phyloP scores from a whole-genome alignment of 2,113 vertebrate genomes.

The Willisornis vidua region DNA sequence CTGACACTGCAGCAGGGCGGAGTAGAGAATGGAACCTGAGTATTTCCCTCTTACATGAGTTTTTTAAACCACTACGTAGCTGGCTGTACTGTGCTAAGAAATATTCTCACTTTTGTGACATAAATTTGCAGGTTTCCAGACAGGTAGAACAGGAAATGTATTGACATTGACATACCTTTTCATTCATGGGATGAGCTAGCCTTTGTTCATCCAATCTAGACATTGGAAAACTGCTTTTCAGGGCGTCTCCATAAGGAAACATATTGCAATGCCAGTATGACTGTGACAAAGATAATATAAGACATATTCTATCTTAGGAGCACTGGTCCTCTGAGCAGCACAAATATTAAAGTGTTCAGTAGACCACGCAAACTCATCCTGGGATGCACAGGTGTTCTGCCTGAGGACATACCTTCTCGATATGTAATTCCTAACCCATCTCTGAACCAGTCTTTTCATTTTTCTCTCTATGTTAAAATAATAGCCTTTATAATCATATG shows the following conservation, averaged over 20 bases:
- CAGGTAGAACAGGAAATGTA: background rate
- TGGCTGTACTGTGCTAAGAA: background rate
- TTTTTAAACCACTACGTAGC: background rate
- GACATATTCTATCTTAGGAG: background rate
- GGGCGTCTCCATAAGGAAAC: background rate
- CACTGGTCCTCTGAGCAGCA: background rate
- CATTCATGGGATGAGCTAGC: background rate
- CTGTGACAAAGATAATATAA: background rate
- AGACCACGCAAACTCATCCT: rapidly evolving
- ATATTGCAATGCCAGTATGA: rapidly evolving
- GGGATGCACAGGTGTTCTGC: rapidly evolving
- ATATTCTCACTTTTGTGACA: background rate
- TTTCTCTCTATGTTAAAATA: background rate
- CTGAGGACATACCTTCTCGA: background rate
- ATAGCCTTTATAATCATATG: background rate
- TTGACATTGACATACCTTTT: background rate
- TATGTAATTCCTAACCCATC: background rate
- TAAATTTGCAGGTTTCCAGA: background rate
- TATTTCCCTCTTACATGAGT: background rate
- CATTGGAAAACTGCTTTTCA: background rate
- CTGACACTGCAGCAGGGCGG: background rate
- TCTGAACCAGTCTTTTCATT: background rate
- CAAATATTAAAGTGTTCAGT: background rate
- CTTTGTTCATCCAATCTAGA: background rate
- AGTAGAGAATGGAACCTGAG: background rate